Conservation (phyloP, 2,888 invertebrate genomes). For the Lithosia quadra region DNA sequence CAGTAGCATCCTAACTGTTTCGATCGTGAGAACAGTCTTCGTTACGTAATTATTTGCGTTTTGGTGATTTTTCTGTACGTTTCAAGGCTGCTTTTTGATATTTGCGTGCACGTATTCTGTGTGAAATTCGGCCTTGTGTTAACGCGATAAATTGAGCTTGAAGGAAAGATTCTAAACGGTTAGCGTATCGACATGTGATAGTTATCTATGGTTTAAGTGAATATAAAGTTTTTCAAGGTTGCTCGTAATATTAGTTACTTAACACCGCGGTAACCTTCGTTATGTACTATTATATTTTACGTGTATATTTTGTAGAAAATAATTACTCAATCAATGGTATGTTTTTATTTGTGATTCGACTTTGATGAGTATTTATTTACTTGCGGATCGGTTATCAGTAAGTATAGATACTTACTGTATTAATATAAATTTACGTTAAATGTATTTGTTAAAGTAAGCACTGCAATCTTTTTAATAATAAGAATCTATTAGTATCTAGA, state of each 20-base stretch:
- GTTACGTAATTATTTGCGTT: conserved; percentile 75
- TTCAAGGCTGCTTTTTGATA: conserved; percentile 64
- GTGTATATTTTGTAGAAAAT: conserved; percentile 11
- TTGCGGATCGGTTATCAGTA: background rate
- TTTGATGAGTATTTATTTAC: background rate
- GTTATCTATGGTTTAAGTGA: conserved; percentile 45
- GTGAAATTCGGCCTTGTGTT: conserved; percentile 74
- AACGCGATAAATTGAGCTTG: conserved; percentile 78
- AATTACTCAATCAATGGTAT: conserved; percentile 9
- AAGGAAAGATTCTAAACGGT: conserved; percentile 65
- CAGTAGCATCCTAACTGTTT: conserved; percentile 77
- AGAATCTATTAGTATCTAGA: too few species aligned
- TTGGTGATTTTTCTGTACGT: conserved; percentile 51
- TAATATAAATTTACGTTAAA: conserved; percentile 20
- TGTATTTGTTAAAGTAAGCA: too few species aligned
- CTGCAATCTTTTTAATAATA: too few species aligned
- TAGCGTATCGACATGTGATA: conserved; percentile 51
- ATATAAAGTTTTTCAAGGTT: conserved; percentile 49
- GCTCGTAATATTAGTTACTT: conserved; percentile 35
- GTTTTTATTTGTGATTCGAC: background rate
- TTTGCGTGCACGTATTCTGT: conserved; percentile 62
- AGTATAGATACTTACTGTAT: too few species aligned
- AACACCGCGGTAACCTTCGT: conserved; percentile 33
- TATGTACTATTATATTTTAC: conserved; percentile 13
- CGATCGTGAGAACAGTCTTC: conserved; percentile 77